These are phyloP conservation scores for Parasteatoda tepidariorum DNA, from an alignment of 1,140 invertebrate genomes.

Conservation along the genomic window DNA sequence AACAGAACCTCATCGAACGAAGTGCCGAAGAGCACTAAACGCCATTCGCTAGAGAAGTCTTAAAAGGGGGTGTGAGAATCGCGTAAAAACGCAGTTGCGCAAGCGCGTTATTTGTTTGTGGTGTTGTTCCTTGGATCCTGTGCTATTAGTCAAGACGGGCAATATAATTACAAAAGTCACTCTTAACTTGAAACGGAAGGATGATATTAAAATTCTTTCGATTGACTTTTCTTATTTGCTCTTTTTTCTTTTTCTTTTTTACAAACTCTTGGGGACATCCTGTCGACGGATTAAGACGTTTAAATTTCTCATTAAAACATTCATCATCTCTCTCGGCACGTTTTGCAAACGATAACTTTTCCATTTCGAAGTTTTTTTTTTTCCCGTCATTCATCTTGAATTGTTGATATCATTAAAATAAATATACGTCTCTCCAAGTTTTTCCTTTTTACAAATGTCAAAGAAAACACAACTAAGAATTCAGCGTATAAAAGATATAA, in stretches of 20 bases:
- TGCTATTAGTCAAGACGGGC: constrained; percentile 14
- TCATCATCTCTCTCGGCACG: not conserved
- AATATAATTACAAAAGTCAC: constrained; percentile 15
- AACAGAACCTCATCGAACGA: constrained; percentile 5
- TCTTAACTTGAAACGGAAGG: not conserved
- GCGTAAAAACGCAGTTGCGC: not conserved
- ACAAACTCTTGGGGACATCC: not conserved
- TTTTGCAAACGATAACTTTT: not conserved
- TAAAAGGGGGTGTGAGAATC: constrained; percentile 25
- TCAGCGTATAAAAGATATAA: too few relatives aligned
- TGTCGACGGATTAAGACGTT: not conserved
- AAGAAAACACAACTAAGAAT: too few relatives aligned
- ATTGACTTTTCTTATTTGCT: not conserved
- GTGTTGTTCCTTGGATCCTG: not conserved
- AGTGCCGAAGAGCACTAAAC: constrained; percentile 27
- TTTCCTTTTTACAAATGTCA: too few relatives aligned
- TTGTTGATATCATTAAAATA: too few relatives aligned
- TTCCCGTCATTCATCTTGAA: too few relatives aligned
- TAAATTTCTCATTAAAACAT: not conserved
- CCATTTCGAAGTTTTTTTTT: not conserved
- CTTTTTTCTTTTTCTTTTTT: constrained; percentile 14
- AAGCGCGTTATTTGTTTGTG: not conserved
- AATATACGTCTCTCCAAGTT: too few relatives aligned
- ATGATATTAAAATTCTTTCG: constrained; percentile 34
- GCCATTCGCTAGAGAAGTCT: constrained; percentile 38